Evolutionary conservation across 2,797 vertebrate species (phyloP), one percentile per base, ranked within the genome.

Genomic region (Argyrosomus regius): DNA sequence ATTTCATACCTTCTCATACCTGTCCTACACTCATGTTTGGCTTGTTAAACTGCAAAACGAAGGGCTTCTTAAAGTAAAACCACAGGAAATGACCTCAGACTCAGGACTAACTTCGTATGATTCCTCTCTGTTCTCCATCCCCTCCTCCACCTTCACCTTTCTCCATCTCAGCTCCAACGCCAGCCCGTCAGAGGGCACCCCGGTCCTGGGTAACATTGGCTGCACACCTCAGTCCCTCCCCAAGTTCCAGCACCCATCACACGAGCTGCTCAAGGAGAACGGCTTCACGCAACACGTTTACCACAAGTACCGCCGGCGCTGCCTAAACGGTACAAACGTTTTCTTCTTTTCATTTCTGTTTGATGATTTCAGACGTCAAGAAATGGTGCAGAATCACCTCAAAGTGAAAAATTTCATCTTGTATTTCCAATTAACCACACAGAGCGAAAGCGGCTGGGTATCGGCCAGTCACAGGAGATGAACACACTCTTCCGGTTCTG

Each of bases 251-350:
- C 98, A 99, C 78, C 98, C 98, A 50, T 99, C 98, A 0, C 98
- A 99, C 0, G 98, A 99, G 95, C 95, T 99, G 89, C 97, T 99
- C 82, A 99, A 99, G 94, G 98, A 99, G 92, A 99, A 99, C 1
- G 98, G 98, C 94, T 99, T 99, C 95, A 99, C 98, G 22, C 98
- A 99, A 94, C 98, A 99, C 1, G 98, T 99, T 84, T 99, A 99
- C 95, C 98, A 99, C 96, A 99, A 99, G 92, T 99, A 99, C 92
- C 97, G 98, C 86, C 96, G 98, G 88, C 97, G 98, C 94, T 99
- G 98, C 96, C 97, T 99, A 88, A 99, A 99, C 0, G 98, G 98
- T 99, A 76, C 3, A 1, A 10, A 0, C 22, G 0, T 16, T 6
- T 13, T 26, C 39, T 10, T 16, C 0, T 17, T 11, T 26, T 24